Evolutionary conservation across 2,888 invertebrate genomes (phyloP), one percentile per base, ranked within the genome.

Genomic region (Temnothorax ravouxi): DNA sequence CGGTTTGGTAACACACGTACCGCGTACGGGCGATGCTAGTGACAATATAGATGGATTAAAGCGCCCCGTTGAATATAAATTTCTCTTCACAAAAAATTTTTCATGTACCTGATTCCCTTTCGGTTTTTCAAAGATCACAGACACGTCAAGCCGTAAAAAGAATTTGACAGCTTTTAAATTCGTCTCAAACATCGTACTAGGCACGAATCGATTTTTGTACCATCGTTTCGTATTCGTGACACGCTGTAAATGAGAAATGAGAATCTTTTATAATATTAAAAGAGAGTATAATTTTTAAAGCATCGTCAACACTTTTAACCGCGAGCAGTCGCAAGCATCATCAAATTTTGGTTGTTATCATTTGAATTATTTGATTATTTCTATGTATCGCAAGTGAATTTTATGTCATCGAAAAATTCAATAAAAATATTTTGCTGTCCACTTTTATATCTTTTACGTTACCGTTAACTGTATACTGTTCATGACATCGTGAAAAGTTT

Each of bases 11-110:
- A 79, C 71, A 71, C 59, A 34, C 59, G 71, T 71, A 79, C 44
- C 47, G 18, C 79, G 15, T 67, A 41, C 34, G 34, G 3, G 44
- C 21, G 62, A 44, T 56, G 69, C 59, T 59, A 59, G 34, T 47
- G 79, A 80, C 79, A 80, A 80, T 80, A 72, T 38, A 47, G 79
- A 80, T 72, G 79, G 79, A 80, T 80, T 80, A 80, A 80, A 80
- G 47, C 79, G 59, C 59, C 21, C 59, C 59, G 72, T 47, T 72
- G 79, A 47, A 72, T 80, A 61, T 72, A 80, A 72, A 80, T 80
- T 72, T 80, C 72, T 25, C 79, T 21, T 69, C 4, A 21, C 71
- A 21, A 79, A 79, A 67, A 21, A 71, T 79, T 61, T 79, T 71
- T 34, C 44, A 13, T 25, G 21, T 18, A 59, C 18, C 18, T 38